Evolutionary conservation across 30 jellyfish, hydroid and myxozoan genomes (phyloP).

Genomic region (Turritopsis dohrnii): DNA sequence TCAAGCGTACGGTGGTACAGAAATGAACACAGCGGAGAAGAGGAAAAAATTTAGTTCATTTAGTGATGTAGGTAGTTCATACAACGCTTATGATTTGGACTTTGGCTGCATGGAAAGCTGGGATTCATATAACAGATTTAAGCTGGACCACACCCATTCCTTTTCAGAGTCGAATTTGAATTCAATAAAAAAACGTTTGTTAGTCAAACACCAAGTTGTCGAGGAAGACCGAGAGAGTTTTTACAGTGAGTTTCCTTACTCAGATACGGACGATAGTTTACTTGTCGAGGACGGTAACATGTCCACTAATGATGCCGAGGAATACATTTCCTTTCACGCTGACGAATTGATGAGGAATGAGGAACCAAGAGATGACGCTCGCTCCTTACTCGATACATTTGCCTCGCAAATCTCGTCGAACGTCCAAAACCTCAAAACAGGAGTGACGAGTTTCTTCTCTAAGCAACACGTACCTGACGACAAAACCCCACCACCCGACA

Average conservation of each 20-base stretch:
- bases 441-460: slow-evolving; percentile 2
- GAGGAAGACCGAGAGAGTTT: slow-evolving; percentile 36
- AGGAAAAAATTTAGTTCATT: slow-evolving; percentile 1
- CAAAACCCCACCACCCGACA: neutral
- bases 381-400: slow-evolving; percentile 5
- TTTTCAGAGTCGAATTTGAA: slow-evolving; percentile 55
- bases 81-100: slow-evolving; percentile 82
- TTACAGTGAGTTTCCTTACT: slow-evolving; percentile 36
- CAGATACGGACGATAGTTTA: slow-evolving; percentile 1
- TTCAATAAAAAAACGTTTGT: neutral
- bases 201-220: neutral
- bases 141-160: slow-evolving; percentile 28
- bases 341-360: neutral
- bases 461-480: neutral
- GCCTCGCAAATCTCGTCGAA: slow-evolving; percentile 10
- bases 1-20: slow-evolving; percentile 75
- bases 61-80: slow-evolving; percentile 45
- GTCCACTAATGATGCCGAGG: slow-evolving; percentile 1
- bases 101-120: slow-evolving; percentile 51
- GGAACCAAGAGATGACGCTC: neutral
- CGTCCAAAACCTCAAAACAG: slow-evolving; percentile 15
- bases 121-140: slow-evolving; percentile 26
- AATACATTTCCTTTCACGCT: slow-evolving; percentile 3
- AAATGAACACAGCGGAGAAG: slow-evolving; percentile 19
- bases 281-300: neutral